Evolutionary conservation across 2,888 invertebrate species (phyloP), one percentile per base, ranked within the genome.

Genomic region (Phortica okadai): DNA sequence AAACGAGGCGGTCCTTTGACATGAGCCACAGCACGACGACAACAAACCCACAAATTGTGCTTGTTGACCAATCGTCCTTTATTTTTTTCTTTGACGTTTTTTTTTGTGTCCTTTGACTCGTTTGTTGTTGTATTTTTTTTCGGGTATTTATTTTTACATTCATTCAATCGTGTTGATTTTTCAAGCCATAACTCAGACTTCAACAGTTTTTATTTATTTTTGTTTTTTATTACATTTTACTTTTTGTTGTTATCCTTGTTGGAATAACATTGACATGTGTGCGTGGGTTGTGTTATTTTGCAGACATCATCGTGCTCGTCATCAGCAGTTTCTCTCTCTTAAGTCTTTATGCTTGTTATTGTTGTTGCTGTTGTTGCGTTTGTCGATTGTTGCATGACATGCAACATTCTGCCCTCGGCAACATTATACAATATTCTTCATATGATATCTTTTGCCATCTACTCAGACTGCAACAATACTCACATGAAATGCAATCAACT

Each of bases 231-330:
- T 74, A 76, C 76, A 84, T 86, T 83, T 85, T 85, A 85, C 81
- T 79, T 80, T 85, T 78, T 77, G 82, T 75, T 80, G 78, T 85
- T 83, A 84, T 82, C 82, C 80, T 82, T 86, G 84, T 79, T 85
- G 82, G 80, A 85, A 85, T 84, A 85, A 88, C 86, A 85, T 87
- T 85, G 88, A 88, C 88, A 85, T 83, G 88, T 86, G 25, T 54
- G n/a, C 54, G 50, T 88, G 83, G 85, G 88, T 70, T 45, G 50
- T 33, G 44, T 69, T 45, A 16, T 7, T 42, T 69, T 59, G 41
- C 41, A 33, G 50, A 64, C 33, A 41, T 67, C 67, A 42, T 14
- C 67, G 16, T 44, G 6, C 42, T 67, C 67, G 67, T 41, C 66
- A 41, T 41, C 33, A 66, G n/a, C 42, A 67, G 41, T 77, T 70